These are phyloP conservation scores for Cladorhizidae sp. DNA, from an alignment of 37 sponge, comb jelly and placozoan genomes.

Conservation along the genomic window DNA sequence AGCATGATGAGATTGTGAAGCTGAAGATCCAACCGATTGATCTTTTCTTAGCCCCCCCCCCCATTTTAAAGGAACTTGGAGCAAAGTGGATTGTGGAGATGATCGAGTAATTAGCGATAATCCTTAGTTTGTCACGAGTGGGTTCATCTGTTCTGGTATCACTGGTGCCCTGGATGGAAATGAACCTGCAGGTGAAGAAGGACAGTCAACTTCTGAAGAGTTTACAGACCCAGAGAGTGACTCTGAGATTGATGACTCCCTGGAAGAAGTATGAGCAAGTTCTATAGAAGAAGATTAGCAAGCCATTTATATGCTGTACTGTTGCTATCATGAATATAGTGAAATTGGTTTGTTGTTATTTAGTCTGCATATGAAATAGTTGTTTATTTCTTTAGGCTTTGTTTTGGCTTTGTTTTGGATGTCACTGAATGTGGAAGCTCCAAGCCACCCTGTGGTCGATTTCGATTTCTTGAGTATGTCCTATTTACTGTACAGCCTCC, in stretches of 20 bases:
- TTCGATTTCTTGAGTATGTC: not conserved
- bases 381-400: not conserved
- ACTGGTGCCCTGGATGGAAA: not conserved
- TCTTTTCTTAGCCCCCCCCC: no score
- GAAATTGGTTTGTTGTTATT: no score
- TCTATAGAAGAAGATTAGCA: not conserved
- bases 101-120: constrained; percentile 19
- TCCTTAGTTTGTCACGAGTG: not conserved
- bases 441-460: constrained; percentile 36
- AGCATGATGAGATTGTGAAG: constrained; percentile 22
- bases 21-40: no score
- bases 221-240: not conserved
- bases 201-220: not conserved
- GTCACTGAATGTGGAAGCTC: constrained; percentile 15
- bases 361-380: no score
- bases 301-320: not conserved
- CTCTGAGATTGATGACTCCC: not conserved
- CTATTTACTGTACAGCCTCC: constrained; percentile 19
- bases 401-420: not conserved
- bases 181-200: not conserved
- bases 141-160: no score
- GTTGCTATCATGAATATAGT: not conserved
- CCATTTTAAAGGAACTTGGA: constrained; percentile 8
- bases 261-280: not conserved
- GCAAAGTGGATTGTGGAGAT: constrained; percentile 34